phyloP scores from a whole-genome alignment of 2,797 vertebrate genomes.

The Halcyon smyrnensis region DNA sequence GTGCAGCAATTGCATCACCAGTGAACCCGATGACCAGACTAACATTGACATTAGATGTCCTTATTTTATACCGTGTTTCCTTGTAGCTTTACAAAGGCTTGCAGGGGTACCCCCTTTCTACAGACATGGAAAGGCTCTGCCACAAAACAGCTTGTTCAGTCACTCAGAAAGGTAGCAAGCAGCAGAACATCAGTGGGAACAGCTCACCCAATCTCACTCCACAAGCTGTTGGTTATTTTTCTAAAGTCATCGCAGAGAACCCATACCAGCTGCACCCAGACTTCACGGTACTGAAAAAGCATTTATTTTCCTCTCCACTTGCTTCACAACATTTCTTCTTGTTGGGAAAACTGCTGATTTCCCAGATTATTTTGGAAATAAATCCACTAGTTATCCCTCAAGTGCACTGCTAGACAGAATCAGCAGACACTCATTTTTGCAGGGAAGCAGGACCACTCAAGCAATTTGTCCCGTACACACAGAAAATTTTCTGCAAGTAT shows the following conservation, averaged over 20 bases:
- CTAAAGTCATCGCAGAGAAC: neutral
- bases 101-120: neutral
- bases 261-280: neutral
- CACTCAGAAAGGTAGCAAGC: neutral
- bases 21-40: neutral
- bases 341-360: neutral
- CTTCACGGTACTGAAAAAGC: neutral
- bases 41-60: neutral
- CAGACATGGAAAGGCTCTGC: neutral
- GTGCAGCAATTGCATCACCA: neutral
- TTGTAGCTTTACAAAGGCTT: neutral
- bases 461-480: neutral
- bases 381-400: neutral
- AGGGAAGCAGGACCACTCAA: neutral
- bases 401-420: neutral
- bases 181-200: neutral
- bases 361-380: neutral
- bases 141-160: neutral
- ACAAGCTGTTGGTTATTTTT: neutral
- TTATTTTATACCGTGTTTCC: neutral
- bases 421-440: neutral
- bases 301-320: neutral
- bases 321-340: neutral
- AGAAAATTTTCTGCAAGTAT: neutral
- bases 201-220: neutral